Evolutionary conservation across 2,113 vertebrate species (phyloP).

Genomic region (Cichladusa arquata): DNA sequence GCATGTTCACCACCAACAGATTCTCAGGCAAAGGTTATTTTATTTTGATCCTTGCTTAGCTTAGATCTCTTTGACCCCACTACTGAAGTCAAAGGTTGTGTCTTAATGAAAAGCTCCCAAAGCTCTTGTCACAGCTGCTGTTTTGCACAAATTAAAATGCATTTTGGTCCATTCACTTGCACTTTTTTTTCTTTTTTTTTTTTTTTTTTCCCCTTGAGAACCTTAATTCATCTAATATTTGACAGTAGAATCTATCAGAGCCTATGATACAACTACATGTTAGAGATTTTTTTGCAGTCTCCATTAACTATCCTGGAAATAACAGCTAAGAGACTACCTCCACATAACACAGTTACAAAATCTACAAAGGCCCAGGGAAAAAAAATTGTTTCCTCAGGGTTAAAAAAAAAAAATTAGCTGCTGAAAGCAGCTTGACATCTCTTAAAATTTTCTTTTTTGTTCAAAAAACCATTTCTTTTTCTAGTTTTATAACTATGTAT

Average conservation of each 20-base stretch:
- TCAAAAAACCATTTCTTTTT: conserved; percentile 14
- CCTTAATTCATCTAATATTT: background rate
- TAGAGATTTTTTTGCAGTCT: background rate
- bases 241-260: background rate
- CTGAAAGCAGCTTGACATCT: background rate
- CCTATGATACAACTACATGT: background rate
- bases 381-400: background rate
- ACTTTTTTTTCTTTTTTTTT: rapidly evolving
- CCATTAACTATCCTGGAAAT: background rate
- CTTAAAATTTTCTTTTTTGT: conserved; percentile 46
- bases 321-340: background rate
- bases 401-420: background rate
- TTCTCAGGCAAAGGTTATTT: background rate
- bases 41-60: background rate
- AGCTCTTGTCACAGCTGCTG: rapidly evolving
- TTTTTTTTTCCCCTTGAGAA: background rate
- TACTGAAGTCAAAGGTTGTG: background rate
- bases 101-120: background rate
- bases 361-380: background rate
- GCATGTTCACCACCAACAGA: background rate
- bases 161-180: background rate
- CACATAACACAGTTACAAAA: background rate
- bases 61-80: background rate
- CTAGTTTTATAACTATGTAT: conserved; percentile 1
- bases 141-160: background rate